Percentiles rank a stretch among this genome's conserved stretches.
These are phyloP conservation scores for Condylura cristata DNA, from an alignment of 2,113 vertebrate genomes.

Conservation along the genomic window DNA sequence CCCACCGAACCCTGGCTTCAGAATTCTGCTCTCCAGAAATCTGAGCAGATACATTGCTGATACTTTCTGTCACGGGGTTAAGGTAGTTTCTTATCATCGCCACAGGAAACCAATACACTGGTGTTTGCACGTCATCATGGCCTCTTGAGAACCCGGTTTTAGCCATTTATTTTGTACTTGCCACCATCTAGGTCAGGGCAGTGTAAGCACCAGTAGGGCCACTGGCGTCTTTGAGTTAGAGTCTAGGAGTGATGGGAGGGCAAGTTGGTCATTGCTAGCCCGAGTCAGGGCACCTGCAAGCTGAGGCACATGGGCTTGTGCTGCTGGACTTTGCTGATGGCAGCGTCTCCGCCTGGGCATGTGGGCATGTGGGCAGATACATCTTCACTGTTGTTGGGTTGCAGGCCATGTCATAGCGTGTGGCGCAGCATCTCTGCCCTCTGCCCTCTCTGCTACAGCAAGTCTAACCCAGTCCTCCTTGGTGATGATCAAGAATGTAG, in stretches of 20 bases:
- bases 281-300: too few species aligned
- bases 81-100: neutral
- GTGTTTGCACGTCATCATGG: neutral
- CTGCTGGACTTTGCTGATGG: neutral
- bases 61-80: neutral
- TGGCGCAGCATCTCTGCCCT: neutral
- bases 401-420: neutral
- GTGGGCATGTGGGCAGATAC: neutral
- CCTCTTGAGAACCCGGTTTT: neutral
- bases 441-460: neutral
- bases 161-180: neutral
- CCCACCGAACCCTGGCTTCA: neutral
- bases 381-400: neutral
- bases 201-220: neutral
- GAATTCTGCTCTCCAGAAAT: neutral
- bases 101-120: fast-evolving
- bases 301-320: too few species aligned
- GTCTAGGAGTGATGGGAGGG: too few species aligned
- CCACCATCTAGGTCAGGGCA: neutral
- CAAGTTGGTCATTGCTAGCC: too few species aligned
- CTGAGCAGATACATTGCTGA: neutral
- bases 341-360: fast-evolving
- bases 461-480: fast-evolving
- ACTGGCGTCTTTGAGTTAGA: neutral
- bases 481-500: neutral